These are phyloP conservation scores for Bovichtus diacanthus DNA, from an alignment of 2,797 vertebrate genomes.

Conservation along the genomic window DNA sequence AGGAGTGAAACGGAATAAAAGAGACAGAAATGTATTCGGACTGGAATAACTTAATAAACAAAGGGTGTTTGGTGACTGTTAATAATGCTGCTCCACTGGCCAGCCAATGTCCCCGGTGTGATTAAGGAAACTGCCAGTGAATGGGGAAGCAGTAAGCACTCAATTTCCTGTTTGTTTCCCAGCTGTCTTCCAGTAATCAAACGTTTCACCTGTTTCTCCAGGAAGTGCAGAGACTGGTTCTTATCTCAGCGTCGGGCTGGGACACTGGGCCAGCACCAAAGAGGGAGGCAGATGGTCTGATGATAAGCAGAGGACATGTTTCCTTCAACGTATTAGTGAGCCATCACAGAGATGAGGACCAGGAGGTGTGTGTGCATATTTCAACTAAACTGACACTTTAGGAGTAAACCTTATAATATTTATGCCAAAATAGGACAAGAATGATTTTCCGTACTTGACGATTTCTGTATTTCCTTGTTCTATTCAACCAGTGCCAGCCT, in stretches of 20 bases:
- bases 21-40: conserved; percentile 40
- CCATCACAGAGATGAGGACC: background rate
- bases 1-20: conserved; percentile 45
- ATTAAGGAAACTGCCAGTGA: conserved; percentile 55
- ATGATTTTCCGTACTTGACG: no score
- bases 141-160: conserved; percentile 36
- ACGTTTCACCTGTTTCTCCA: conserved; percentile 23
- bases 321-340: conserved; percentile 15
- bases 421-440: no score
- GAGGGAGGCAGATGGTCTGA: conserved; percentile 10
- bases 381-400: background rate
- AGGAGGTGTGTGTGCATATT: background rate
- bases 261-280: conserved; percentile 38
- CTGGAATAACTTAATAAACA: conserved; percentile 51
- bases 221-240: background rate
- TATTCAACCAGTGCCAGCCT: no score
- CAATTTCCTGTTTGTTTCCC: conserved; percentile 62
- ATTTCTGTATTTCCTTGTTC: no score
- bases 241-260: conserved; percentile 18
- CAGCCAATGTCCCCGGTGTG: conserved; percentile 42
- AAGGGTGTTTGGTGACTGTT: conserved; percentile 37
- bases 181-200: conserved; percentile 37
- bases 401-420: no score
- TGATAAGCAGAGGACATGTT: conserved; percentile 18
- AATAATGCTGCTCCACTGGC: conserved; percentile 25